Base-by-base conservation (phyloP, 2,113 vertebrate genomes). In the Eudyptes chrysolophus region DNA sequence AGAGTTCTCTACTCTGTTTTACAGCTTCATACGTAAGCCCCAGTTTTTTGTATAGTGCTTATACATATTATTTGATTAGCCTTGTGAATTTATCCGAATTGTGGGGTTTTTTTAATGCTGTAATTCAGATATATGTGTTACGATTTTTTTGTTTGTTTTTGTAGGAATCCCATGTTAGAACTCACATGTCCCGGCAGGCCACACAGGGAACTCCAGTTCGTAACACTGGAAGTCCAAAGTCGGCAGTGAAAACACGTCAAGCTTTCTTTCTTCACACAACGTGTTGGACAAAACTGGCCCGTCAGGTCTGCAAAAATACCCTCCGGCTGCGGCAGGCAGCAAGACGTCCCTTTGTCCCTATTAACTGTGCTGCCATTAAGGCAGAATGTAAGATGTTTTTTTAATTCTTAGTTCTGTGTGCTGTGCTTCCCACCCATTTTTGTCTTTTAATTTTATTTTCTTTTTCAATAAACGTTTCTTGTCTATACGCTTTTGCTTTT, bases 381-480 rank as follows among this genome's bases (percentile, higher is more conserved):
- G 99, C 99, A 99, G 99, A 99, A 99, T 99, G 99, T 99, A 99
- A 99, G 99, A 99, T 98, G 99, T 98, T 99, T 99, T 97, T 99
- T 99, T 98, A 99, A 99, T 99, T 99, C 99, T 98, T 99, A 99
- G 99, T 98, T 99, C 98, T 98, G 97, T 97, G 96, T 98, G 97
- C 97, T 98, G 98, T 98, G 97, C 97, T 98, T 97, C 97, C 96
- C 97, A 97, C 97, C 98, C 98, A 87, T 98, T 98, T 98, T 97
- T 98, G 96, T 98, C 97, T 96, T 97, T 97, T 92, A 97, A 92
- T 97, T 97, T 97, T 97, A 94, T 97, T 96, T 97, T 98, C 97
- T 98, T 98, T 98, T 98, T 98, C 98, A 98, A 98, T 98, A 98
- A 98, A 98, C 98, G 96, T 98, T 98, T 98, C 98, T 98, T 98